These are phyloP conservation scores for Gavialis gangeticus DNA, from an alignment of 2,113 vertebrate species.

Conservation along the genomic window DNA sequence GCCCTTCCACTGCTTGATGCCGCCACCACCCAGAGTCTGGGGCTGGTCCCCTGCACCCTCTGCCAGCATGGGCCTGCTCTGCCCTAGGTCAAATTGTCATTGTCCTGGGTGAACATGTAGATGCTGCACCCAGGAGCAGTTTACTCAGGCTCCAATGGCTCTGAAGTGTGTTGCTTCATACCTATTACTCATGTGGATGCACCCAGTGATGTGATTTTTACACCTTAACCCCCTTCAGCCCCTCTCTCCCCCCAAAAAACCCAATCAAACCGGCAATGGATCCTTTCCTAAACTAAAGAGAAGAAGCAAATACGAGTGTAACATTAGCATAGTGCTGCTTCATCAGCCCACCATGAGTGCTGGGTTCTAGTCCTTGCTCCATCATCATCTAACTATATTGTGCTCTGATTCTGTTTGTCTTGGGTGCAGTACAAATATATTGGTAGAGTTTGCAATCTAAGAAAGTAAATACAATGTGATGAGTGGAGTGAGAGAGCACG, in stretches of 20 bases:
- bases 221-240: neutral
- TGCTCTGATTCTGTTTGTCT: neutral
- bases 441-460: neutral
- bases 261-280: neutral
- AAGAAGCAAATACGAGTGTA: neutral
- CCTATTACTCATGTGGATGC: too few relatives aligned
- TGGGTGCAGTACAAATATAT: neutral
- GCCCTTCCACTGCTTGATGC: too few relatives aligned
- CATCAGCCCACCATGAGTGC: neutral
- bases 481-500: neutral
- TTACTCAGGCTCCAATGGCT: too few relatives aligned
- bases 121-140: too few relatives aligned
- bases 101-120: too few relatives aligned
- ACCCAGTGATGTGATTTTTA: neutral
- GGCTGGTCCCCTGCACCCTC: too few relatives aligned
- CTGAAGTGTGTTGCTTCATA: too few relatives aligned
- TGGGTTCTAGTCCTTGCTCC: neutral
- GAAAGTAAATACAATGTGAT: neutral
- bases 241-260: neutral
- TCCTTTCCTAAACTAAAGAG: neutral
- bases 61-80: too few relatives aligned
- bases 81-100: too few relatives aligned
- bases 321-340: neutral
- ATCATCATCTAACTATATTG: neutral
- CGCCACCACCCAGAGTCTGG: too few relatives aligned